Evolutionary conservation across 2,888 invertebrate species (phyloP).

Genomic region (Falcaria lacertinaria): DNA sequence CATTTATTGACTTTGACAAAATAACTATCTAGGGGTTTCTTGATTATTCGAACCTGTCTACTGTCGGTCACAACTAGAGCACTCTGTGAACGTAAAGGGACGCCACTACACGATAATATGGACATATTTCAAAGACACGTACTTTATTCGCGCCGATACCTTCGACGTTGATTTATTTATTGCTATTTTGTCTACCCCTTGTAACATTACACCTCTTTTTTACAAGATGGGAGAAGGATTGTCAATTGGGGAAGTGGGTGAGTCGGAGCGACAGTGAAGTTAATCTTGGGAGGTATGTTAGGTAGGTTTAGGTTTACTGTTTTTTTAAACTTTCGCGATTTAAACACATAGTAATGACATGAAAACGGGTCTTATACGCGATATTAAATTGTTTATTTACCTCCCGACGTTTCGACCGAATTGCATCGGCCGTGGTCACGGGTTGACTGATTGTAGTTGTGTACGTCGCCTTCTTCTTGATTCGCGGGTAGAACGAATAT

Average conservation of each 20-base stretch:
- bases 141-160: constrained; percentile 55
- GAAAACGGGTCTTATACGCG: no score
- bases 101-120: constrained; percentile 51
- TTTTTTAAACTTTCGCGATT: no score
- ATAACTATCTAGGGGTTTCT: no score
- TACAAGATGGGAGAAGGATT: background rate
- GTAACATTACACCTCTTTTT: constrained; percentile 4
- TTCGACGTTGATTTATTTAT: constrained; percentile 63
- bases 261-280: background rate
- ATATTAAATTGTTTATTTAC: no score
- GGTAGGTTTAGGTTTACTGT: no score
- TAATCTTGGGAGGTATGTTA: background rate
- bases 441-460: no score
- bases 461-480: no score
- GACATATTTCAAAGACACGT: constrained; percentile 67
- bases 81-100: constrained; percentile 31
- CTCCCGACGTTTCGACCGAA: no score
- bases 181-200: constrained; percentile 38
- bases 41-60: background rate
- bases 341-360: no score
- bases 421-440: no score
- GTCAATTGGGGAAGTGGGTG: background rate
- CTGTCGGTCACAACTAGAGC: constrained; percentile 18
- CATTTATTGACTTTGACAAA: no score
- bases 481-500: no score